phyloP scores from a whole-genome alignment of 2,113 vertebrate genomes.

The Emydura subglobosa region DNA sequence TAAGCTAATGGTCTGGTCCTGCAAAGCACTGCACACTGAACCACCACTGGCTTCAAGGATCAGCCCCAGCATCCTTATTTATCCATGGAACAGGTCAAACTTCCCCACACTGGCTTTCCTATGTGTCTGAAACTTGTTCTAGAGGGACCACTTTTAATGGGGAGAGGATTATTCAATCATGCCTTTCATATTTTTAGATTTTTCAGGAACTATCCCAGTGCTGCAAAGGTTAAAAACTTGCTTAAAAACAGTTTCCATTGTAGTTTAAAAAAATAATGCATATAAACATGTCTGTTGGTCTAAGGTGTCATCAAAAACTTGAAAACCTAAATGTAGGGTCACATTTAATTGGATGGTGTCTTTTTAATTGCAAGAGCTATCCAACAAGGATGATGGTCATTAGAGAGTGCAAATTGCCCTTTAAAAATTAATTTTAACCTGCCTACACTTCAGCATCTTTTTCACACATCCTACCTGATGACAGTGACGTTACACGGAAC shows the following conservation, averaged over 20 bases:
- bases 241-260: background rate
- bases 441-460: conserved; percentile 18
- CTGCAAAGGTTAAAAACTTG: background rate
- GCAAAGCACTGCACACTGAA: conserved; percentile 1
- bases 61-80: background rate
- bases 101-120: background rate
- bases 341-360: accelerated
- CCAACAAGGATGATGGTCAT: background rate
- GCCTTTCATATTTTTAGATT: background rate
- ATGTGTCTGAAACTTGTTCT: background rate
- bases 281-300: conserved; percentile 1
- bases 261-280: background rate
- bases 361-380: background rate
- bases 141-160: background rate
- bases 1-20: conserved; percentile 3
- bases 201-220: background rate
- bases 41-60: conserved; percentile 23
- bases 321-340: background rate
- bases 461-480: conserved; percentile 65
- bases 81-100: background rate
- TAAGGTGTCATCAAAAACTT: background rate
- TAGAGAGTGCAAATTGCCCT: conserved; percentile 2
- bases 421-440: conserved; percentile 42
- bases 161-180: background rate
- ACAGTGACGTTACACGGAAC: conserved; percentile 66